Evolutionary conservation across 1,140 invertebrate genomes (phyloP), one percentile per base, ranked within the genome.

Genomic region (Harlomillsia oculata): DNA sequence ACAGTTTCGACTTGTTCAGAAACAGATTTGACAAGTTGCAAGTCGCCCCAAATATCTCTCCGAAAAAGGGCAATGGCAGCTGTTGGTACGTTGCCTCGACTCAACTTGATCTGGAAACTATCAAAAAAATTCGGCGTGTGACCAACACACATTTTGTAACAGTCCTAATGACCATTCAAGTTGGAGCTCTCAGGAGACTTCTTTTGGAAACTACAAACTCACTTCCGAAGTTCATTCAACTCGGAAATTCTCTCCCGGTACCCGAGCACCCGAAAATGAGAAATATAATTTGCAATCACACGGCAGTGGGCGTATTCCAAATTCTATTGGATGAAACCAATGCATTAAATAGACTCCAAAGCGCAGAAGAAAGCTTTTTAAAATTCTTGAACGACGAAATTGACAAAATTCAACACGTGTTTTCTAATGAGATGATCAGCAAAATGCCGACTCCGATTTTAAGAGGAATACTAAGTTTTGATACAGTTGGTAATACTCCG

Each of bases 141-240:
- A 44, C 54, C 8, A 40, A 50, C 23, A 56, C 54, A 30, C 54
- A 56, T 50, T 56, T 56, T 39, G 48, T 56, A 3, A 50, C n/a
- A 23, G 21, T 56, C 11, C 49, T 56, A 46, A 50, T 56, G 23
- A 18, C 54, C 4, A 39, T 48, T 16, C 46, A 56, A 21, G 29
- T 41, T 43, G 46, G 37, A 26, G 54, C 54, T 41, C 18, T 56
- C 11, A 41, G 54, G 36, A 40, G 36, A 29, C 37, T 50, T 14
- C 16, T 56, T 6, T 30, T 56, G 16, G 46, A 50, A 32, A 40
- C 25, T 13, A 41, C 9, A 18, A 4, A 5, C 1, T 25, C 16
- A 5, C 45, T 48, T 0, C 54, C 54, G 14, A 46, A 56, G 44
- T 43, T 32, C 50, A 20, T 56, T 8, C 50, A 39, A 37, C 41